phyloP scores from a whole-genome alignment of 2,888 invertebrate species.

The Molorchus minor region DNA sequence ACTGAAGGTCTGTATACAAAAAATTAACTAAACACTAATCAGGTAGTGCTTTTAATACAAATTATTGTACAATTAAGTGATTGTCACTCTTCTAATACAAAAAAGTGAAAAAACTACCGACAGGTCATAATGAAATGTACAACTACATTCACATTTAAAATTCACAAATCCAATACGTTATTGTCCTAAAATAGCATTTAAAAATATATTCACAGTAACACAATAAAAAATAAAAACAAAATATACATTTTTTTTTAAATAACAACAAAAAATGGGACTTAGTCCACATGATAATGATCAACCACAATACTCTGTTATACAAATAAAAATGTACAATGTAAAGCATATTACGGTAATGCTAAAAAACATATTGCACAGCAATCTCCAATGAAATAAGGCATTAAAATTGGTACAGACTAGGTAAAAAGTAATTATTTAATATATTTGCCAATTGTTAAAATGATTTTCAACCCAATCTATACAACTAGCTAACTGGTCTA shows the following conservation, averaged over 20 bases:
- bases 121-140: constrained; percentile 30
- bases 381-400: constrained; percentile 35
- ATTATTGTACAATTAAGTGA: constrained; percentile 49
- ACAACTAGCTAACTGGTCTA: constrained; percentile 20
- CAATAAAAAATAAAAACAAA: constrained; percentile 32
- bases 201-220: constrained; percentile 32
- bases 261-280: constrained; percentile 33
- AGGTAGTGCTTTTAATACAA: constrained; percentile 48
- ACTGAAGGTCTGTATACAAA: constrained; percentile 49
- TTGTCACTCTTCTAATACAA: constrained; percentile 46
- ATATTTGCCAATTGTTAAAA: constrained; percentile 15
- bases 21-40: constrained; percentile 46
- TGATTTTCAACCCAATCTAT: constrained; percentile 9
- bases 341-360: constrained; percentile 28
- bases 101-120: constrained; percentile 19
- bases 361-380: constrained; percentile 51
- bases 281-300: constrained; percentile 27
- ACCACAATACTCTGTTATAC: constrained; percentile 5
- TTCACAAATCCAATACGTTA: constrained; percentile 39
- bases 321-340: constrained; percentile 16
- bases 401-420: constrained; percentile 28
- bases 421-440: constrained; percentile 10
- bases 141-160: constrained; percentile 32
- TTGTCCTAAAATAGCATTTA: constrained; percentile 38
- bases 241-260: constrained; percentile 28